A percentile compares a stretch with the other conserved stretches of the same genome.
Evolutionary conservation across 1,140 invertebrate genomes (phyloP).

Genomic region (Drosophila ohnishii): DNA sequence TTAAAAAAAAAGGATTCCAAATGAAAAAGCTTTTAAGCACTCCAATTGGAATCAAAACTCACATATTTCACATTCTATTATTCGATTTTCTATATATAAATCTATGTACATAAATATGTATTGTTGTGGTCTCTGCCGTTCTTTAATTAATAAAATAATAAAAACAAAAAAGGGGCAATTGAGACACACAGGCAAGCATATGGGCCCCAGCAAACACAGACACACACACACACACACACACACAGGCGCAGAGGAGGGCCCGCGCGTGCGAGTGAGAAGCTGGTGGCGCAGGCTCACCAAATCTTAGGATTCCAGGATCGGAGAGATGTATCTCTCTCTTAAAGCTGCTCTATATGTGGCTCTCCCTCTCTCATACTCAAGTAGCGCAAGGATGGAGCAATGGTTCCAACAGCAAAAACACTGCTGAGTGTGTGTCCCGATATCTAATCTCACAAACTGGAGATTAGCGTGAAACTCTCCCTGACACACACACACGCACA

Average conservation of each 20-base stretch:
- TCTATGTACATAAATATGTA: neutral
- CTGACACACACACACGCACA: slow-evolving; percentile 16
- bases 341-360: neutral
- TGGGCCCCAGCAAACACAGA: neutral
- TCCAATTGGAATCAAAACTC: neutral
- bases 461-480: slow-evolving; percentile 61
- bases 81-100: neutral
- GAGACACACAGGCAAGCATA: slow-evolving; percentile 7
- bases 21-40: neutral
- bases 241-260: neutral
- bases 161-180: slow-evolving; percentile 18
- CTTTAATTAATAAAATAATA: slow-evolving; percentile 67
- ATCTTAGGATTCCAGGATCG: slow-evolving; percentile 11
- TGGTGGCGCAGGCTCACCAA: slow-evolving; percentile 49
- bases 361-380: neutral
- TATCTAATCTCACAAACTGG: slow-evolving; percentile 69
- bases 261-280: slow-evolving; percentile 54
- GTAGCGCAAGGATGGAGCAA: neutral
- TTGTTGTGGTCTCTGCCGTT: slow-evolving; percentile 11
- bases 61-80: neutral
- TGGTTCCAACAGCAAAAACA: slow-evolving; percentile 1
- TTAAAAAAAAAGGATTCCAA: neutral
- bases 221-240: slow-evolving; percentile 4
- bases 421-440: slow-evolving; percentile 13
- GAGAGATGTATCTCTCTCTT: neutral